Evolutionary conservation across 2,797 vertebrate species (phyloP).

Genomic region (Pachyuromys duprasi): DNA sequence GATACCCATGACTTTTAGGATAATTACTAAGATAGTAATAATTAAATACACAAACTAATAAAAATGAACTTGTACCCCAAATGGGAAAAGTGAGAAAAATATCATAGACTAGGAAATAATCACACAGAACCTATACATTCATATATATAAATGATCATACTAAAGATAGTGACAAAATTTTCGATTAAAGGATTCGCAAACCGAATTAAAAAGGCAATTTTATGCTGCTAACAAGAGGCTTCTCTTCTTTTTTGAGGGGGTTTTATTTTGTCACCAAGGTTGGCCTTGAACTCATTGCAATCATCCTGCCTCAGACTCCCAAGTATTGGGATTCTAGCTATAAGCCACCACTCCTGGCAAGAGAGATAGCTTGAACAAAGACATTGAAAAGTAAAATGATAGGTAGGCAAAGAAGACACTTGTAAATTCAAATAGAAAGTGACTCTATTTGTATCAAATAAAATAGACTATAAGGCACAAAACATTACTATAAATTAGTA

Average conservation of each 20-base stretch:
- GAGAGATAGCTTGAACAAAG: background rate
- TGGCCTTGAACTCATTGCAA: background rate
- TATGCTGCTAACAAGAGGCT: background rate
- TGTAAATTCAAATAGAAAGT: background rate
- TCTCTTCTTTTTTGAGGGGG: background rate
- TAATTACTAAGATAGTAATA: slow-evolving; percentile 20
- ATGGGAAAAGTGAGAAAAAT: slow-evolving; percentile 1
- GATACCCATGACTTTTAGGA: background rate
- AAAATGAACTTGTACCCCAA: slow-evolving; percentile 1
- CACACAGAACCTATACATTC: background rate
- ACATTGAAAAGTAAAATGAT: background rate
- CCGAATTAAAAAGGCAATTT: slow-evolving; percentile 24
- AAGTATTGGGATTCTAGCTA: background rate
- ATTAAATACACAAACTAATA: background rate
- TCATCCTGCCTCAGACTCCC: background rate
- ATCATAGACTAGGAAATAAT: slow-evolving; percentile 15
- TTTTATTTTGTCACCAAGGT: background rate
- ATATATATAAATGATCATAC: background rate
- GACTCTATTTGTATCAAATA: background rate
- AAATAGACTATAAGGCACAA: background rate
- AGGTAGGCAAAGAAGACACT: background rate
- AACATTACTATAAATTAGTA: background rate
- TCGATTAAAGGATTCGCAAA: background rate
- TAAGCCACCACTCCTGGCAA: background rate
- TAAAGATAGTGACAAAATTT: slow-evolving; percentile 14